phyloP scores from a whole-genome alignment of 2,888 invertebrate species.

The Charanyca ferruginea region DNA sequence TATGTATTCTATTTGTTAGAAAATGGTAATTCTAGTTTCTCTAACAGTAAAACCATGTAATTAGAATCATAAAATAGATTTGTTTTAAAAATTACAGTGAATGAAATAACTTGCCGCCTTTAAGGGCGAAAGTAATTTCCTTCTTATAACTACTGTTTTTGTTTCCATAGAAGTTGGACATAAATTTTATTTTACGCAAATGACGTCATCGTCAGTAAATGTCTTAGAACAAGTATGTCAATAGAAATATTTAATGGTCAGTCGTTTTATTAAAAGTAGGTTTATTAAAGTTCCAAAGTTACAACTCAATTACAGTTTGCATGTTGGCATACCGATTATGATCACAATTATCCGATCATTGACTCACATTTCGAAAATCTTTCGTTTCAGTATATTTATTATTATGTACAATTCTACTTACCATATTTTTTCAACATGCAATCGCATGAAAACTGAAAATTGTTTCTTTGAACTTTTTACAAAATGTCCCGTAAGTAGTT shows the following conservation, averaged over 20 bases:
- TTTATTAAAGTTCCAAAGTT: slow-evolving; percentile 5
- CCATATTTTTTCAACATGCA: slow-evolving; percentile 48
- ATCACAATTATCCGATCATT: slow-evolving; percentile 43
- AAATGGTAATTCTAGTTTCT: background rate
- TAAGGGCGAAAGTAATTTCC: slow-evolving; percentile 31
- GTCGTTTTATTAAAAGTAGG: slow-evolving; percentile 2
- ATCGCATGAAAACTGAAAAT: slow-evolving; percentile 52
- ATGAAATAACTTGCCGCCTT: slow-evolving; percentile 18
- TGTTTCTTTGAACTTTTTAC: slow-evolving; percentile 52
- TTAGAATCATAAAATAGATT: slow-evolving; percentile 34
- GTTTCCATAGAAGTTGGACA: slow-evolving; percentile 23
- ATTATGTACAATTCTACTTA: slow-evolving; percentile 28
- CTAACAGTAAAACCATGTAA: slow-evolving; percentile 21
- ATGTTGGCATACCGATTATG: slow-evolving; percentile 41
- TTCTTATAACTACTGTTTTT: slow-evolving; percentile 28
- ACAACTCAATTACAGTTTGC: slow-evolving; percentile 43
- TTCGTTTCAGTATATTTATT: slow-evolving; percentile 32
- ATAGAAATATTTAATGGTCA: slow-evolving; percentile 5
- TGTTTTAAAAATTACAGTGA: slow-evolving; percentile 19
- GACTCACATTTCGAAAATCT: slow-evolving; percentile 31
- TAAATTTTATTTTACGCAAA: slow-evolving; percentile 1
- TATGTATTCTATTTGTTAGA: background rate
- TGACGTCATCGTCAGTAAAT: slow-evolving; percentile 1
- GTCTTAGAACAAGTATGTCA: background rate
- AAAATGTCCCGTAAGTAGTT: slow-evolving; percentile 28